Conservation (phyloP, 1,140 invertebrate species). For the Hycleus phaleratus region DNA sequence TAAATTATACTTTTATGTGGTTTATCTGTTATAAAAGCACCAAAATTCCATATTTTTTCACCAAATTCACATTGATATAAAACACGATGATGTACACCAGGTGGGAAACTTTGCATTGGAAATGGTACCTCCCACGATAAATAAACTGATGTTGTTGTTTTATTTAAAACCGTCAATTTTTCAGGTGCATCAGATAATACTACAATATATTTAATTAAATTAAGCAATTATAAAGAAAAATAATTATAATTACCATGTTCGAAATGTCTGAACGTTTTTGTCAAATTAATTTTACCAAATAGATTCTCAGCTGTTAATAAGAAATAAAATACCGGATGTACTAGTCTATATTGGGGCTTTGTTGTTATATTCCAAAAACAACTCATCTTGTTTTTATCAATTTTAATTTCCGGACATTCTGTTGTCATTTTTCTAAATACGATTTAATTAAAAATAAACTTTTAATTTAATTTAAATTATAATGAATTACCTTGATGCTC, state of each 20-base stretch:
- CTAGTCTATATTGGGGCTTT: constrained; percentile 52
- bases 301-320: constrained; percentile 46
- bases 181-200: constrained; percentile 52
- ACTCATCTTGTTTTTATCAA: constrained; percentile 31
- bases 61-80: constrained; percentile 55
- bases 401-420: constrained; percentile 35
- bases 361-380: constrained; percentile 51
- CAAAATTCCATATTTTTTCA: constrained; percentile 43
- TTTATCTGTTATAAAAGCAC: constrained; percentile 2
- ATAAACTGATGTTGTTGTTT: constrained; percentile 48
- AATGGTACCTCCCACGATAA: constrained; percentile 53
- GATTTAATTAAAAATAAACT: neutral
- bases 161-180: constrained; percentile 47
- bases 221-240: neutral
- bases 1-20: constrained; percentile 32
- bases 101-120: constrained; percentile 50
- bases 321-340: constrained; percentile 49
- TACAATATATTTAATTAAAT: constrained; percentile 29
- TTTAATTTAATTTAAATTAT: neutral
- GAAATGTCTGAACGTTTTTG: constrained; percentile 53
- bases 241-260: constrained; percentile 44
- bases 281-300: constrained; percentile 43
- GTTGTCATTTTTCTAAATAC: neutral
- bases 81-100: constrained; percentile 51
- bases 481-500: constrained; percentile 32